Evolutionary conservation across 2,113 vertebrate genomes (phyloP).

Genomic region (Fregata magnificens): DNA sequence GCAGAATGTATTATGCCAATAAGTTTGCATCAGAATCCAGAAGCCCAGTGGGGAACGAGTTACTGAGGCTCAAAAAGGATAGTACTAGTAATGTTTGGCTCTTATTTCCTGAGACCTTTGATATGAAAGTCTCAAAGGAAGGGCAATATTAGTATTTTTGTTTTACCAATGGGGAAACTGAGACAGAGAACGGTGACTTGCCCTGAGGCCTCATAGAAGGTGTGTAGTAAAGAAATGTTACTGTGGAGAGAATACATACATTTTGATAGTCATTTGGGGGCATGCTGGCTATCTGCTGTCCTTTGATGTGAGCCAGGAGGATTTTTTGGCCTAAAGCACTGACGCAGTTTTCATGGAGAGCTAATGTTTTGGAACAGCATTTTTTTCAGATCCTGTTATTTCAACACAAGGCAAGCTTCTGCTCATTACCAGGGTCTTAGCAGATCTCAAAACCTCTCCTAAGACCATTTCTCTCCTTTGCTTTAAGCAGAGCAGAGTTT

Average conservation of each 20-base stretch:
- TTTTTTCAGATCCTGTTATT: background rate
- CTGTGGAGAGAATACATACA: background rate
- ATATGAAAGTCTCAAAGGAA: background rate
- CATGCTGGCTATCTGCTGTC: background rate
- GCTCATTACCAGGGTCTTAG: background rate
- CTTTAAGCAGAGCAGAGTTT: background rate
- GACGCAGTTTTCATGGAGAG: background rate
- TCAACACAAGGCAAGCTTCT: background rate
- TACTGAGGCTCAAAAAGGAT: background rate
- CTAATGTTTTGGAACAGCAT: background rate
- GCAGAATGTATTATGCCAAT: background rate
- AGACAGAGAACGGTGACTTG: background rate
- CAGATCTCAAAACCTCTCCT: background rate
- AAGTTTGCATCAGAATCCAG: background rate
- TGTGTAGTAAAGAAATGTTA: background rate
- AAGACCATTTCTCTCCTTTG: background rate
- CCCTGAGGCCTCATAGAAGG: background rate
- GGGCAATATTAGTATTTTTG: background rate
- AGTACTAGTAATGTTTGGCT: background rate
- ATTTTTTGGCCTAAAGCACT: background rate
- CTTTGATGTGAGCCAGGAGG: background rate
- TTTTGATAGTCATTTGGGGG: background rate
- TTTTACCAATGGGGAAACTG: background rate
- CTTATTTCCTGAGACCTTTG: background rate
- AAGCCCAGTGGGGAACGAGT: background rate